Evolutionary conservation across 1,140 invertebrate species (phyloP).

Genomic region (Diorhabda elongata): DNA sequence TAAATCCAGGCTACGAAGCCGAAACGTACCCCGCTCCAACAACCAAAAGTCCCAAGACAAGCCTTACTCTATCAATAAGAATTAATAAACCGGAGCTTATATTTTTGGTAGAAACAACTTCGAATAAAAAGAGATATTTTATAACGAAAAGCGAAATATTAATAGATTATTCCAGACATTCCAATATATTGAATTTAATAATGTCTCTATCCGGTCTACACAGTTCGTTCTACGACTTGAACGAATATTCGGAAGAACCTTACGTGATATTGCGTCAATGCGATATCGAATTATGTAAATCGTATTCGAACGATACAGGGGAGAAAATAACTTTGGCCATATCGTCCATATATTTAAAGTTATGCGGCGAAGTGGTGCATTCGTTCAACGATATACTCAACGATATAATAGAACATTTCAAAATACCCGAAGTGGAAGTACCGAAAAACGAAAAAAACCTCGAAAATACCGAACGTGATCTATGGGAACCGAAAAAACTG

Average conservation of each 20-base stretch:
- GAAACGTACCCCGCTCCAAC: slow-evolving; percentile 43
- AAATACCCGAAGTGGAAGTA: slow-evolving; percentile 50
- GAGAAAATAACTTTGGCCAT: slow-evolving; percentile 57
- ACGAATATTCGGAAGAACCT: slow-evolving; percentile 50
- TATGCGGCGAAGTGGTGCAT: slow-evolving; percentile 70
- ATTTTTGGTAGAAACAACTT: slow-evolving; percentile 65
- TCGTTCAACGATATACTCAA: slow-evolving; percentile 57
- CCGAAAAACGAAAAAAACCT: slow-evolving; percentile 27
- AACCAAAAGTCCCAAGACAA: slow-evolving; percentile 44
- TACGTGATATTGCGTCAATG: slow-evolving; percentile 63
- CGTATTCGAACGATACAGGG: slow-evolving; percentile 60
- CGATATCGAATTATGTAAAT: slow-evolving; percentile 66
- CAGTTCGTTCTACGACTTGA: slow-evolving; percentile 55
- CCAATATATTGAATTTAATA: slow-evolving; percentile 60
- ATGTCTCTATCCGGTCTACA: slow-evolving; percentile 64
- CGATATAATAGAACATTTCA: slow-evolving; percentile 54
- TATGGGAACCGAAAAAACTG: slow-evolving; percentile 72
- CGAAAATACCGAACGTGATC: slow-evolving; percentile 50
- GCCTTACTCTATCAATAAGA: slow-evolving; percentile 64
- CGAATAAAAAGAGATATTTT: slow-evolving; percentile 66
- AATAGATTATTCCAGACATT: slow-evolving; percentile 67
- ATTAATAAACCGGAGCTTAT: slow-evolving; percentile 76
- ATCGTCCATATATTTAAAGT: slow-evolving; percentile 65
- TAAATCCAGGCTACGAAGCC: slow-evolving; percentile 61
- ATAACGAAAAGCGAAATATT: slow-evolving; percentile 70